Evolutionary conservation across 2,888 invertebrate species (phyloP).

Genomic region (Cotesia congregata): DNA sequence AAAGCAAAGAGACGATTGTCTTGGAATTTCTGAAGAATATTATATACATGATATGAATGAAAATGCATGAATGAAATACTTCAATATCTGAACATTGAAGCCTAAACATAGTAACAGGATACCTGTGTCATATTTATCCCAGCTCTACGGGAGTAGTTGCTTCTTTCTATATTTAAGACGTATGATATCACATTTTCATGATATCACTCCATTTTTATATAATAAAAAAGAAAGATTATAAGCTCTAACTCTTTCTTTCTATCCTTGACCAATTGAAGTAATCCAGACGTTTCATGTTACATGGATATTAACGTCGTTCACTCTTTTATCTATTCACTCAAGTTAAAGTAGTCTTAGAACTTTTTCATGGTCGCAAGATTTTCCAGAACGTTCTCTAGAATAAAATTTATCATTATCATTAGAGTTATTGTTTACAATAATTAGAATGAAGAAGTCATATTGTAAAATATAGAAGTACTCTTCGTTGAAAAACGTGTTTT

Average conservation of each 20-base stretch:
- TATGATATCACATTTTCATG: background rate
- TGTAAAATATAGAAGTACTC: background rate
- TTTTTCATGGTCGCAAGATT: slow-evolving; percentile 2
- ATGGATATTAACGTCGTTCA: background rate
- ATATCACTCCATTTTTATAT: background rate
- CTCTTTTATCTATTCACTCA: background rate
- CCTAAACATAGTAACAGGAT: background rate
- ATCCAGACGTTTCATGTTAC: slow-evolving; percentile 19
- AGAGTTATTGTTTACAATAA: too few relatives aligned
- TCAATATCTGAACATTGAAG: background rate
- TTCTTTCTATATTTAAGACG: background rate
- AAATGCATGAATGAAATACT: background rate
- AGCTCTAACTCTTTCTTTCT: background rate
- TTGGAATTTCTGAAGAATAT: background rate
- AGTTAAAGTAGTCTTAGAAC: background rate
- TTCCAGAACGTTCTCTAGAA: background rate
- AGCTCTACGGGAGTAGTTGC: background rate
- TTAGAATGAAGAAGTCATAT: too few relatives aligned
- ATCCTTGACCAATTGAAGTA: slow-evolving; percentile 15
- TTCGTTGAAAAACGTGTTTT: background rate
- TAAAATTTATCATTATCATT: too few relatives aligned
- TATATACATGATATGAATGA: background rate
- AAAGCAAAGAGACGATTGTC: background rate
- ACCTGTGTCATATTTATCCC: background rate
- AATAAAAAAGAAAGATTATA: background rate